Conservation (phyloP, 1,140 invertebrate species). For the Brachionus koreanus region DNA sequence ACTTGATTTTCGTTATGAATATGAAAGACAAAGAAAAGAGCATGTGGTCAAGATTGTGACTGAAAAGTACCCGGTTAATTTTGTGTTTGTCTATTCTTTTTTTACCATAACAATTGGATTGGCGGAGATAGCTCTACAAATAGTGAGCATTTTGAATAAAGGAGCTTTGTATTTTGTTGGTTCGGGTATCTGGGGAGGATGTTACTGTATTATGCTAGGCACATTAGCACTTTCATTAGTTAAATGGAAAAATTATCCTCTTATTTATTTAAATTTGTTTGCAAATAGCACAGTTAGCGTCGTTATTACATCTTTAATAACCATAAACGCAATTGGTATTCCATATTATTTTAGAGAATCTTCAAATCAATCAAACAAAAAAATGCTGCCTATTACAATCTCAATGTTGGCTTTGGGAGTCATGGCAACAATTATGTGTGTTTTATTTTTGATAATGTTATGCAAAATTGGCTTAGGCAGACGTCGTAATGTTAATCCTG, state of each 20-base stretch:
- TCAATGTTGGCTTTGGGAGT: background rate
- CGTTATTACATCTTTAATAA: background rate
- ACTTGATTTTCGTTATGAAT: background rate
- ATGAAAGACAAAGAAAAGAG: background rate
- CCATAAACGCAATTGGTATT: background rate
- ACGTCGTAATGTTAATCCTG: background rate
- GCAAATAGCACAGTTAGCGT: background rate
- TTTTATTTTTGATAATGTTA: background rate
- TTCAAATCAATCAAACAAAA: background rate
- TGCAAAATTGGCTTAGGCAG: background rate
- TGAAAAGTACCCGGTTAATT: background rate
- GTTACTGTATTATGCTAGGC: background rate
- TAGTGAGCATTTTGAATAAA: background rate
- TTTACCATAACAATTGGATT: background rate
- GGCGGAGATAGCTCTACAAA: slow-evolving; percentile 7
- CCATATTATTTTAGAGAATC: background rate
- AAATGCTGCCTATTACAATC: background rate
- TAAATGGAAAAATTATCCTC: background rate
- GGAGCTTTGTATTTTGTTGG: background rate
- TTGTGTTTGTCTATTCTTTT: background rate
- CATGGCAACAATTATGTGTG: background rate
- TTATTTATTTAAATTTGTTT: background rate
- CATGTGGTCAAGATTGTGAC: background rate
- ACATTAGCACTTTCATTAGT: background rate
- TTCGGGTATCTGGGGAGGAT: background rate